Percentiles rank a stretch among this genome's conserved stretches.
These are phyloP conservation scores for Shinisaurus crocodilurus DNA, from an alignment of 2,113 vertebrate genomes.

Conservation along the genomic window DNA sequence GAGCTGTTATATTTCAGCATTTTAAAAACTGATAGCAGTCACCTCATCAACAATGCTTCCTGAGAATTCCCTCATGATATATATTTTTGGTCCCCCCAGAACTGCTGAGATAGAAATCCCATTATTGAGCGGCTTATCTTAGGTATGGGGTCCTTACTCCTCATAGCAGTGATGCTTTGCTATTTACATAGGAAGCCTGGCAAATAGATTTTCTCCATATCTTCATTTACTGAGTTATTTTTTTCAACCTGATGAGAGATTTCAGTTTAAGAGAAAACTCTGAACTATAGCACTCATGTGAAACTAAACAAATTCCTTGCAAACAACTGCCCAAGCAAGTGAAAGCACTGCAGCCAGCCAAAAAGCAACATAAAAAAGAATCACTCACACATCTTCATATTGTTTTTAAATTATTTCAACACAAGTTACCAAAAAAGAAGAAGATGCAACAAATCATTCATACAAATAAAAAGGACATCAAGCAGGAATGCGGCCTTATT, in stretches of 20 bases:
- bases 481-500: too few relatives aligned
- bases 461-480: too few relatives aligned
- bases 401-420: not conserved
- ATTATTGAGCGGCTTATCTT: slow-evolving; percentile 44
- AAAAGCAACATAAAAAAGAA: slow-evolving; percentile 9
- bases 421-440: too few relatives aligned
- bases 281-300: slow-evolving; percentile 24
- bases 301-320: slow-evolving; percentile 37
- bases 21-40: slow-evolving; percentile 41
- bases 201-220: slow-evolving; percentile 52
- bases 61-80: slow-evolving; percentile 40
- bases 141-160: slow-evolving; percentile 26
- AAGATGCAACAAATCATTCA: too few relatives aligned
- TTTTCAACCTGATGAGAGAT: slow-evolving; percentile 42
- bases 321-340: slow-evolving; percentile 16
- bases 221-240: slow-evolving; percentile 61
- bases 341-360: slow-evolving; percentile 11
- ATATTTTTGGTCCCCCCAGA: slow-evolving; percentile 11
- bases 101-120: slow-evolving; percentile 31
- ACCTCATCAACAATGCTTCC: slow-evolving; percentile 18
- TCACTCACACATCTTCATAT: not conserved
- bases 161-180: slow-evolving; percentile 48
- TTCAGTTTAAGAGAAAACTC: slow-evolving; percentile 43
- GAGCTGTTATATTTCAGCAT: slow-evolving; percentile 35
- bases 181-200: slow-evolving; percentile 58